Conservation (phyloP, 2,113 vertebrate species). For the Clarias batrachus region DNA sequence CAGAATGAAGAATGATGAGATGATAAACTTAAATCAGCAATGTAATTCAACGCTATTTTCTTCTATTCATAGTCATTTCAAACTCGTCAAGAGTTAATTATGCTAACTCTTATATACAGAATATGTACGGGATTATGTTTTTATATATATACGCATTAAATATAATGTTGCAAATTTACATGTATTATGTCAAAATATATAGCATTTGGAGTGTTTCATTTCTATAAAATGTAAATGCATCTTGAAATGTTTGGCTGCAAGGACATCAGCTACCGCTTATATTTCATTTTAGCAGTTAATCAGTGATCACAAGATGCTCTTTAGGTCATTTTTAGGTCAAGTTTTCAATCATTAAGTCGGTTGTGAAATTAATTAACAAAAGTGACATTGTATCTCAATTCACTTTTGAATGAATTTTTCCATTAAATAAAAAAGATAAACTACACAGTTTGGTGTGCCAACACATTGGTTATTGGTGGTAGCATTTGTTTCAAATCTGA, state of each 20-base stretch:
- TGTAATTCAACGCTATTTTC: background rate
- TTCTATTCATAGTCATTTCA: background rate
- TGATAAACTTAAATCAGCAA: background rate
- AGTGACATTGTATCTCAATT: background rate
- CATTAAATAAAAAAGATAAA: background rate
- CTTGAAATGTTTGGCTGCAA: background rate
- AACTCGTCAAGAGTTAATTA: slow-evolving; percentile 1
- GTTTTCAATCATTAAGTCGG: background rate
- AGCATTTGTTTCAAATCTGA: too few relatives aligned
- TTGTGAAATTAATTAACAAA: background rate
- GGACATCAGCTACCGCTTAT: background rate
- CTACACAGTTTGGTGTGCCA: background rate
- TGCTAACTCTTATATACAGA: too few relatives aligned
- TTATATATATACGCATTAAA: background rate
- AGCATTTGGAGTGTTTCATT: background rate
- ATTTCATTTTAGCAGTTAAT: background rate
- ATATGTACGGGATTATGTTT: background rate
- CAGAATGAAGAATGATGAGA: slow-evolving; percentile 2
- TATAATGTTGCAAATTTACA: background rate
- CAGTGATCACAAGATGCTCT: background rate
- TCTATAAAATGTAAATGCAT: background rate
- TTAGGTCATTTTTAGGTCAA: background rate
- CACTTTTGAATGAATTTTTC: too few relatives aligned
- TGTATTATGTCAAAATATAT: background rate
- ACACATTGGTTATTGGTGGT: background rate